Conservation (phyloP, 2,888 invertebrate genomes). For the Cheilosia urbana region DNA sequence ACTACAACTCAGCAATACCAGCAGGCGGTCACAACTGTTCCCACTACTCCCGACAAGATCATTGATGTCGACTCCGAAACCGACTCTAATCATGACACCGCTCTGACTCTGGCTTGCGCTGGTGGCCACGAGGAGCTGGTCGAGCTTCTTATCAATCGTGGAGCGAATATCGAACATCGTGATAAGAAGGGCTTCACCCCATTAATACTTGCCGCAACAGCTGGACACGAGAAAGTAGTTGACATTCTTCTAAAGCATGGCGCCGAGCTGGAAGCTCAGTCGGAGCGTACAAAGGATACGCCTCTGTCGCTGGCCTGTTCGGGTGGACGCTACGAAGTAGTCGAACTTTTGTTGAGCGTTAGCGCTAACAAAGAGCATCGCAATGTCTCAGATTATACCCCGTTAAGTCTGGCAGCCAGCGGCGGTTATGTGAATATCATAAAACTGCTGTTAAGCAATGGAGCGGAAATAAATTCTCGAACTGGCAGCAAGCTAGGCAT, state of each 20-base stretch:
- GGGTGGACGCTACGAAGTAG: slow-evolving; percentile 98
- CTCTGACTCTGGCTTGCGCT: slow-evolving; percentile 97
- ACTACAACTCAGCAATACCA: slow-evolving; percentile 79
- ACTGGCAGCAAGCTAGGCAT: slow-evolving; percentile 99
- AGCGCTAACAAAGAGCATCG: slow-evolving; percentile 99
- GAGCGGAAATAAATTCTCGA: slow-evolving; percentile 99
- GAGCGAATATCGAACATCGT: slow-evolving; percentile 98
- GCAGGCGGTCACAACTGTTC: slow-evolving; percentile 81
- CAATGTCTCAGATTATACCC: slow-evolving; percentile 99
- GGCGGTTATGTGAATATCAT: slow-evolving; percentile 99
- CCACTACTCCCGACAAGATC: slow-evolving; percentile 86
- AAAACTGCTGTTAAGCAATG: slow-evolving; percentile 94
- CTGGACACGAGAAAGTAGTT: slow-evolving; percentile 95
- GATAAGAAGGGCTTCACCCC: slow-evolving; percentile 99
- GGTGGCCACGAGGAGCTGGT: slow-evolving; percentile 98
- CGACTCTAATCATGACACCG: slow-evolving; percentile 99
- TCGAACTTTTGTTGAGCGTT: slow-evolving; percentile 93
- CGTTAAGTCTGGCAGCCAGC: slow-evolving; percentile 98
- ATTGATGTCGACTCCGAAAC: slow-evolving; percentile 99
- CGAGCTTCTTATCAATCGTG: slow-evolving; percentile 94
- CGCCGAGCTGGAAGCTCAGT: slow-evolving; percentile 99
- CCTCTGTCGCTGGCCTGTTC: slow-evolving; percentile 98
- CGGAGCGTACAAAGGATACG: slow-evolving; percentile 99
- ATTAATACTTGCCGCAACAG: slow-evolving; percentile 97
- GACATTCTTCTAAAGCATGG: slow-evolving; percentile 96